Evolutionary conservation across 2,113 vertebrate species (phyloP), one percentile per base, ranked within the genome.

Genomic region (Triplophysa dalaica): DNA sequence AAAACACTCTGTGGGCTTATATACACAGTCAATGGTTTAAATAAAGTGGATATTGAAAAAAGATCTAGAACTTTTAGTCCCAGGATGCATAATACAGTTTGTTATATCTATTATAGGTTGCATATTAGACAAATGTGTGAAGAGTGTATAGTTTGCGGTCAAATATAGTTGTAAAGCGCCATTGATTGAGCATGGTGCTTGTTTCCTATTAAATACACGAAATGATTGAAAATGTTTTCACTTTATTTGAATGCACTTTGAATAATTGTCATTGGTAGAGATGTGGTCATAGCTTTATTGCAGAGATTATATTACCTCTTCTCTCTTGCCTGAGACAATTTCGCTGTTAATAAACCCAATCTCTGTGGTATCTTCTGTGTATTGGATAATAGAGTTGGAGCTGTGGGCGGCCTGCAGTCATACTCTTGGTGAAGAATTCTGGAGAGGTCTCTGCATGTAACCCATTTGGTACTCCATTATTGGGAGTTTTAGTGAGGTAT

Each of bases 361-460:
- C 56, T 26, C 58, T 75, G 56, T 11, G 29, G 14, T 11, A 75
- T 75, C 58, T 26, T 75, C 14, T 63, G 41, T 62, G 58, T 13
- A 48, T 13, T 75, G 43, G 58, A 45, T 75, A 48, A 75, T 62
- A 62, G 58, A 63, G 58, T 45, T 62, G n/a, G 38, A 48, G 22
- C 41, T 75, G 72, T 63, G 72, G 60, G 58, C 16, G 41, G 54
- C 10, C 0, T 22, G 22, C 16, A 63, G 56, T 62, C 72, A 75
- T 61, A 14, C 48, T 52, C 12, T n/a, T 48, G 72, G 72, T 75
- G 72, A 63, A 75, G 73, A 75, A 48, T 41, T 26, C 58, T n/a
- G 58, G 29, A 60, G 38, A 33, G 58, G 58, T 75, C 58, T 62
- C 14, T 24, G 58, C 52, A 22, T 58, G 70, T 19, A 41, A 2